phyloP scores from a whole-genome alignment of 2,797 vertebrate species.

The Enteromius afrohamiltoni region DNA sequence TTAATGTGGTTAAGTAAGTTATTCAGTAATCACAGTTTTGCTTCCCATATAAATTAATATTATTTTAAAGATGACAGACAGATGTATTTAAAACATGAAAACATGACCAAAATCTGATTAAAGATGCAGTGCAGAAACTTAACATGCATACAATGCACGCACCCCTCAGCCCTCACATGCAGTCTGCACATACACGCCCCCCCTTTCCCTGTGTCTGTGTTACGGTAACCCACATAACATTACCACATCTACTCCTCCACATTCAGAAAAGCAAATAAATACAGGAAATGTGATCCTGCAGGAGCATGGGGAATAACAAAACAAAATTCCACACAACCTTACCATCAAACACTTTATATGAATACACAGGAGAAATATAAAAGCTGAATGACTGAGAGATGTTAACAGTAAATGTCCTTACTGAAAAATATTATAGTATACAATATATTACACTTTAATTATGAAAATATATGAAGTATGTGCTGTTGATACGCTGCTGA shows the following conservation, averaged over 20 bases:
- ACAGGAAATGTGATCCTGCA: slow-evolving; percentile 45
- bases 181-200: slow-evolving; percentile 2
- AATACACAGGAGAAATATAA: slow-evolving; percentile 16
- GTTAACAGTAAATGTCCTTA: neutral
- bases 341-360: slow-evolving; percentile 18
- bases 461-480: neutral
- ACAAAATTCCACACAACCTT: slow-evolving; percentile 45
- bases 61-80: neutral
- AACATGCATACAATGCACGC: slow-evolving; percentile 2
- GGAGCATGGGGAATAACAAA: slow-evolving; percentile 44
- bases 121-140: neutral
- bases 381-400: neutral
- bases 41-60: neutral
- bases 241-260: slow-evolving; percentile 38
- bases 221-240: slow-evolving; percentile 43
- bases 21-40: neutral
- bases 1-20: too few species aligned
- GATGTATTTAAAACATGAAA: neutral
- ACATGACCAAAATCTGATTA: neutral
- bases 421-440: neutral
- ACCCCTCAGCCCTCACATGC: slow-evolving; percentile 8
- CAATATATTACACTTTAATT: neutral
- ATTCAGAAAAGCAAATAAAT: slow-evolving; percentile 61
- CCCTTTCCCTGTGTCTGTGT: slow-evolving; percentile 19
- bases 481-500: neutral